Conservation (phyloP, 1,140 invertebrate species). For the Pseudomyrmex dendroicus region DNA sequence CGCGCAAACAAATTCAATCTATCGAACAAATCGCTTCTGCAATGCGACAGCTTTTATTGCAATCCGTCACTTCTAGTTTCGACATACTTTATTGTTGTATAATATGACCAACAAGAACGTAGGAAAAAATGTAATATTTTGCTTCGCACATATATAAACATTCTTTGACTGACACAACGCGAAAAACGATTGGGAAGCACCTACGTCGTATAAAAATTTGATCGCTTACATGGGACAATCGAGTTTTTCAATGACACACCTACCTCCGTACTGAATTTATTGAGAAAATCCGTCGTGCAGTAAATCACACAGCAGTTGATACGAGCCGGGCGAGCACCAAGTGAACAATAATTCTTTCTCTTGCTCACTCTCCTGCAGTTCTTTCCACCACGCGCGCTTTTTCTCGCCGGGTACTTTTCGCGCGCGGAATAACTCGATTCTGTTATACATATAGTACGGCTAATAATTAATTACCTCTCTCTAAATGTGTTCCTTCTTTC, state of each 20-base stretch:
- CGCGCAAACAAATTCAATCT: constrained; percentile 40
- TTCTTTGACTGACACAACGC: not conserved
- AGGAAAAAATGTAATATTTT: not conserved
- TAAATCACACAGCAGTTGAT: constrained; percentile 60
- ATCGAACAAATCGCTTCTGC: constrained; percentile 5
- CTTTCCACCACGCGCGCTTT: constrained; percentile 19
- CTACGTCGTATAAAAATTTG: constrained; percentile 48
- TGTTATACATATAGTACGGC: not conserved
- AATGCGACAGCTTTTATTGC: constrained; percentile 18
- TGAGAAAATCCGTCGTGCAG: constrained; percentile 49
- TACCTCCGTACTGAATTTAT: constrained; percentile 41
- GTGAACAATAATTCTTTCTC: constrained; percentile 46
- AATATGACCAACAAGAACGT: not conserved
- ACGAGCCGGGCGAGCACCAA: constrained; percentile 31
- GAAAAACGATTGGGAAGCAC: constrained; percentile 18
- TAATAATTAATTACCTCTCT: constrained; percentile 39
- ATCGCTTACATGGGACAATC: constrained; percentile 48
- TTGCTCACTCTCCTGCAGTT: not conserved
- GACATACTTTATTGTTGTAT: not conserved
- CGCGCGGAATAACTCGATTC: constrained; percentile 32
- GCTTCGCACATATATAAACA: not conserved
- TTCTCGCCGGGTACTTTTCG: constrained; percentile 28
- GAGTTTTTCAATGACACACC: constrained; percentile 50
- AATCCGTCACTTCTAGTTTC: not conserved
- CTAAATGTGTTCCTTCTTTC: constrained; percentile 75